Evolutionary conservation across 2,888 invertebrate species (phyloP).

Genomic region (Tetanocera ferruginea): DNA sequence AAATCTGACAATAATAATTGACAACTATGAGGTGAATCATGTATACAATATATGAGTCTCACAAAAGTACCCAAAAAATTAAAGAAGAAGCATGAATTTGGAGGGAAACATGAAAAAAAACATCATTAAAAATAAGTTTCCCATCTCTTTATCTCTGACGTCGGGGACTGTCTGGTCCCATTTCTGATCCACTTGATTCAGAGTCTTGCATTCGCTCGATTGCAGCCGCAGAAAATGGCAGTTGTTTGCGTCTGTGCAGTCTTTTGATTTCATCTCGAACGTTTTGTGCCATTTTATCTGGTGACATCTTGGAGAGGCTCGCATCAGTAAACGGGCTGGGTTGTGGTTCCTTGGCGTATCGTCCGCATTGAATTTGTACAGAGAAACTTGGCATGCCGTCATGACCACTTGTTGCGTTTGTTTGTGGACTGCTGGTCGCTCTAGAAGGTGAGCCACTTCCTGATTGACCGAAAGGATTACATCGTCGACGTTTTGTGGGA

Average conservation of each 20-base stretch:
- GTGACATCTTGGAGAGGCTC: constrained; percentile 85
- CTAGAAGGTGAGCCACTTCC: constrained; percentile 65
- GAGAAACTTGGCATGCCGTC: constrained; percentile 40
- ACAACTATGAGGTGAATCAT: too few relatives aligned
- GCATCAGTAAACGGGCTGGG: constrained; percentile 88
- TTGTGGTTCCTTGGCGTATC: constrained; percentile 70
- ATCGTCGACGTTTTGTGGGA: constrained; percentile 91
- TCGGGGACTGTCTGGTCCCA: constrained; percentile 73
- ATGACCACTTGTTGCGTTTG: constrained; percentile 44
- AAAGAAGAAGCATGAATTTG: too few relatives aligned
- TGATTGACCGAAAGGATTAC: constrained; percentile 85
- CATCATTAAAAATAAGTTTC: too few relatives aligned
- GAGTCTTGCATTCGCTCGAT: constrained; percentile 76
- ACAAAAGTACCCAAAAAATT: too few relatives aligned
- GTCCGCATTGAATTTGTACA: constrained; percentile 64
- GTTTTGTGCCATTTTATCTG: constrained; percentile 94
- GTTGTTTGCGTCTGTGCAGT: constrained; percentile 89
- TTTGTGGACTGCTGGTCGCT: constrained; percentile 42
- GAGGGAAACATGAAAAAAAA: too few relatives aligned
- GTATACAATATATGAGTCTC: too few relatives aligned
- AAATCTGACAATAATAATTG: too few relatives aligned
- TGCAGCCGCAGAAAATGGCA: constrained; percentile 77
- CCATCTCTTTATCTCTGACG: too few relatives aligned
- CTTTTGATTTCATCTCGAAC: constrained; percentile 93
- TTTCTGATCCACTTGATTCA: constrained; percentile 78